Conservation (phyloP, 2,797 vertebrate species). For the Gambelia wislizenii region DNA sequence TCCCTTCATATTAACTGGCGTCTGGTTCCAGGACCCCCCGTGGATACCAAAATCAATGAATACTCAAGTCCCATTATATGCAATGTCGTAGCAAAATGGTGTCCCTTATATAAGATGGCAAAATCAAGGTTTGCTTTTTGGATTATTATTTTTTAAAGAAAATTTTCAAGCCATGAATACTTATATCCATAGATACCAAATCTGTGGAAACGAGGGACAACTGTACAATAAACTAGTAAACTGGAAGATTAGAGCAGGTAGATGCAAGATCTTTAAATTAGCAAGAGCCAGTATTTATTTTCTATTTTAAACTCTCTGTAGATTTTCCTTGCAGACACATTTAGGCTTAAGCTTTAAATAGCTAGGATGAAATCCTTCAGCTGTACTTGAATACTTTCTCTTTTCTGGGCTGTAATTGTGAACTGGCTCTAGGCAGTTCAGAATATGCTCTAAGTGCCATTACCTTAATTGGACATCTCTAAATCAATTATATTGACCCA, state of each 20-base stretch:
- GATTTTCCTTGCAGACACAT: constrained; percentile 61
- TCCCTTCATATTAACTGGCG: no score
- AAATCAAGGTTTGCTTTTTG: no score
- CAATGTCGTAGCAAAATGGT: no score
- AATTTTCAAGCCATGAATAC: no score
- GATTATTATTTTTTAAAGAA: no score
- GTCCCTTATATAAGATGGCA: no score
- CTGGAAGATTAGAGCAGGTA: neutral
- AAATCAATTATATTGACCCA: constrained; percentile 40
- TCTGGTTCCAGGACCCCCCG: no score
- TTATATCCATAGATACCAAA: no score
- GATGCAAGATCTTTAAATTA: neutral
- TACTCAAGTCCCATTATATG: no score
- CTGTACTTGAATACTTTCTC: constrained; percentile 64
- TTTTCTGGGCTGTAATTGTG: constrained; percentile 68
- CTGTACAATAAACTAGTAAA: neutral
- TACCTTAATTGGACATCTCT: constrained; percentile 52
- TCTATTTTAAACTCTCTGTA: constrained; percentile 17
- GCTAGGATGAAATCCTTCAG: constrained; percentile 40
- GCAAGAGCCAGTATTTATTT: neutral
- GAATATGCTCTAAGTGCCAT: constrained; percentile 63
- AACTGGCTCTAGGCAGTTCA: constrained; percentile 54
- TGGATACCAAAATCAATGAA: no score
- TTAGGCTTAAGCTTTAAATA: constrained; percentile 62
- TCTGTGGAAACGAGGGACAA: no score